Evolutionary conservation across 2,888 invertebrate species (phyloP), one percentile per base, ranked within the genome.

Genomic region (Netelia virgata): DNA sequence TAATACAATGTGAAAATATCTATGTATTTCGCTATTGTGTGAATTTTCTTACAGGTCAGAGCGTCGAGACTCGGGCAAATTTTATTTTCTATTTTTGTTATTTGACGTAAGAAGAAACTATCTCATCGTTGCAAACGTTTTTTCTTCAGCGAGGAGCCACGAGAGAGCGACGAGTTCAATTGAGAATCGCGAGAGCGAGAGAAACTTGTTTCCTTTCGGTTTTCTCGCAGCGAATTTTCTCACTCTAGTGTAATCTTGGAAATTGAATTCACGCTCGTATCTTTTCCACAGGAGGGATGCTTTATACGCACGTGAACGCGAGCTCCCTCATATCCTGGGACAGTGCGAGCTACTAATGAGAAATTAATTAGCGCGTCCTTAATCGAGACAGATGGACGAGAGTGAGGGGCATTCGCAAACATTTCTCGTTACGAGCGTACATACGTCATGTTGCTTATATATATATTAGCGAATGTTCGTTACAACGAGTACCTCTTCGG

Each of bases 321-420:
- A 14, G 8, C 36, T 63, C 20, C 20, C 23, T 61, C 28, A 16
- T 70, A 53, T 47, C 14, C 6, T 6, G 14, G 10, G 11, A 3
- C 59, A 20, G 20, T 9, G 43, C 43, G 18, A 50, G 50, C 47
- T 28, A 20, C 78, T 70, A 78, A 63, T 61, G 70, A 70, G 61
- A 70, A 82, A 77, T 82, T 68, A 73, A 36, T 41, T 66, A 50
- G 63, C 14, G 18, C 59, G 18, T n/a, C n/a, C 47, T 63, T 63
- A 36, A n/a, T 28, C 53, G 41, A 41, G 11, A 59, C 14, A 8
- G 47, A 57, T 18, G 55, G n/a, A 43, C 41, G 11, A n/a, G 11
- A n/a, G 36, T 1, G n/a, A 20, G 18, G 28, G 11, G 3, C 20
- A 66, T 28, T 75, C 64, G 63, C 23, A 64, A 75, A 63, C 23